Evolutionary conservation across 2,113 vertebrate species (phyloP).

Genomic region (Sylvilagus bachmani): DNA sequence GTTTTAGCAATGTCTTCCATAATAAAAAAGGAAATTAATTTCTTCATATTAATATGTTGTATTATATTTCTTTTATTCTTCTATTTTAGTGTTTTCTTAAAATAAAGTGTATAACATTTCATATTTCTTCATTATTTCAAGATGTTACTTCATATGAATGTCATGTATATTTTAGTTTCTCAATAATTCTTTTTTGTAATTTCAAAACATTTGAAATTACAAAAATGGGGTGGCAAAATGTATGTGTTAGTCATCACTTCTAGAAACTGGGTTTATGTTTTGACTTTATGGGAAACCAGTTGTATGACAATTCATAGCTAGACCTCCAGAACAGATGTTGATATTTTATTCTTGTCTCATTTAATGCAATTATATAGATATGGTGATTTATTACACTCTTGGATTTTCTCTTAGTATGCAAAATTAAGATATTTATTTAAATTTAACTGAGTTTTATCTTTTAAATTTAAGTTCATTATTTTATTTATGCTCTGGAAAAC

Average conservation of each 20-base stretch:
- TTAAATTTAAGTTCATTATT: not conserved
- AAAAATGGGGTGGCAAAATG: not conserved
- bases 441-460: not conserved
- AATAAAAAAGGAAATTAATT: not conserved
- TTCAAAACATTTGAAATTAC: constrained; percentile 5
- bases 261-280: constrained; percentile 27
- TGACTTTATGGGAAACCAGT: not conserved
- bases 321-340: not conserved
- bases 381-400: not conserved
- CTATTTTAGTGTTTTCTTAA: not conserved
- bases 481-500: not conserved
- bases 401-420: not conserved
- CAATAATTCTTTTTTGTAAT: not conserved
- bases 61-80: not conserved
- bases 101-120: not conserved
- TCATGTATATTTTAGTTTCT: not conserved
- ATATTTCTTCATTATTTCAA: not conserved
- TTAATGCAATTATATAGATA: not conserved
- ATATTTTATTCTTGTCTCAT: not conserved
- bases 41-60: not conserved
- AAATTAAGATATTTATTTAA: constrained; percentile 30
- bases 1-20: not conserved
- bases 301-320: not conserved
- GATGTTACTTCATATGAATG: not conserved
- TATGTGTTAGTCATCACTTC: not conserved